phyloP scores from a whole-genome alignment of 1,140 invertebrate species.

The Pteromalus puparum region DNA sequence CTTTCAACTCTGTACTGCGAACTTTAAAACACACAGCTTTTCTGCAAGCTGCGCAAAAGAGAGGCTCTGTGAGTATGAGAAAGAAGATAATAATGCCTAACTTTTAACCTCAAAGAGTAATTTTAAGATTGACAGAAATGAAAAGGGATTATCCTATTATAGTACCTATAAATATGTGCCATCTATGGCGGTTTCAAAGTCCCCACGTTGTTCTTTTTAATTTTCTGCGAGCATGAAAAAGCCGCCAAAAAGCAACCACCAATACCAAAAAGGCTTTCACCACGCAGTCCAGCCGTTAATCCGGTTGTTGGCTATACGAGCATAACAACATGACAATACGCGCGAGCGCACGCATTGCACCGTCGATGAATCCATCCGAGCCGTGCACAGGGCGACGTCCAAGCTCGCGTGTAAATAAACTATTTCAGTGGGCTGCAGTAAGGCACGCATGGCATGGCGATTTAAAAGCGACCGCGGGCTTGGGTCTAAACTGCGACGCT shows the following conservation, averaged over 20 bases:
- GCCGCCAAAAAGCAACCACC: neutral
- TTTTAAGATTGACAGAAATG: no score
- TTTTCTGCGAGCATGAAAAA: neutral
- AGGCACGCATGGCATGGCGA: neutral
- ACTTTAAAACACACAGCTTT: no score
- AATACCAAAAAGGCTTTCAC: neutral
- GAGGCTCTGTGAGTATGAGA: no score
- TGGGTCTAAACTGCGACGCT: neutral
- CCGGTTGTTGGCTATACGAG: neutral
- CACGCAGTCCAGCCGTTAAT: neutral
- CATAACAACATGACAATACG: neutral
- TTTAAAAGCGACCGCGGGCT: neutral
- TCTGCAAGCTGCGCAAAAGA: no score
- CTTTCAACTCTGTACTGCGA: no score
- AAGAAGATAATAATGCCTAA: no score
- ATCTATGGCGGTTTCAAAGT: no score
- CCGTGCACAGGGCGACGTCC: neutral
- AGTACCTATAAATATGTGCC: no score
- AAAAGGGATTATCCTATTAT: no score
- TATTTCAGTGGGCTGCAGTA: neutral
- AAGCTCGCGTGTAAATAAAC: neutral
- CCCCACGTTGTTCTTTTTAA: no score
- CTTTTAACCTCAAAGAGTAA: no score
- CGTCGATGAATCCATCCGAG: neutral
- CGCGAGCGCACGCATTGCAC: neutral